phyloP scores from a whole-genome alignment of 53 echinoderm and acorn worm genomes.

The Echinarachnius parma region DNA sequence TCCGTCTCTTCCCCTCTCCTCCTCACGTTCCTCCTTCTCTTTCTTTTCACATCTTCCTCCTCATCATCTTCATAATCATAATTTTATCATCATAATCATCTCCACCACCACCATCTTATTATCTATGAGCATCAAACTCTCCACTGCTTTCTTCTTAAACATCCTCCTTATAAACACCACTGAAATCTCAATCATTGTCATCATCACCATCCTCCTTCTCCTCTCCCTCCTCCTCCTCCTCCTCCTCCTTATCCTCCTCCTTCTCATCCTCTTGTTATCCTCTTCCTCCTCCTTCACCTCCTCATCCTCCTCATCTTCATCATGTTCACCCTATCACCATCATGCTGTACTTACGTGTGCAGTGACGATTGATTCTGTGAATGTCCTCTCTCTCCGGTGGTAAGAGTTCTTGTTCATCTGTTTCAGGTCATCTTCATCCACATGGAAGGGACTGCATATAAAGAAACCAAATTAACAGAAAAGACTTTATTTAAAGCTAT shows the following conservation, averaged over 20 bases:
- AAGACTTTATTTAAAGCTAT: no score
- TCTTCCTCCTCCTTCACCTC: background rate
- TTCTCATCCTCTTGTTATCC: background rate
- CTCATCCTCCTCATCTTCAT: background rate
- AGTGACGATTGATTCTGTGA: conserved; percentile 66
- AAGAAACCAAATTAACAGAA: no score
- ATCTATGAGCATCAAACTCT: background rate
- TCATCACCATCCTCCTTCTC: background rate
- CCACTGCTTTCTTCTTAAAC: no score
- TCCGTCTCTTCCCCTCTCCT: no score
- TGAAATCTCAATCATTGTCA: no score
- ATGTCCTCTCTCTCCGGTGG: conserved; percentile 74
- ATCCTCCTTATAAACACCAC: no score
- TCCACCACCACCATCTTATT: background rate
- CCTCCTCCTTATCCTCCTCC: background rate
- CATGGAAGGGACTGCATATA: conserved; percentile 82
- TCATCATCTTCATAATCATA: background rate
- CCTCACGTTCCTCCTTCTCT: no score
- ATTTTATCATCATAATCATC: background rate
- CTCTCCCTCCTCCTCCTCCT: no score
- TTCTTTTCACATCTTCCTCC: no score
- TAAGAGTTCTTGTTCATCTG: conserved; percentile 89
- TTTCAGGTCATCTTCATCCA: conserved; percentile 76
- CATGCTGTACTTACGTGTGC: conserved; percentile 42
- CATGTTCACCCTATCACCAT: background rate